Conservation (phyloP, 2,888 invertebrate species). For the Eupeodes luniger region DNA sequence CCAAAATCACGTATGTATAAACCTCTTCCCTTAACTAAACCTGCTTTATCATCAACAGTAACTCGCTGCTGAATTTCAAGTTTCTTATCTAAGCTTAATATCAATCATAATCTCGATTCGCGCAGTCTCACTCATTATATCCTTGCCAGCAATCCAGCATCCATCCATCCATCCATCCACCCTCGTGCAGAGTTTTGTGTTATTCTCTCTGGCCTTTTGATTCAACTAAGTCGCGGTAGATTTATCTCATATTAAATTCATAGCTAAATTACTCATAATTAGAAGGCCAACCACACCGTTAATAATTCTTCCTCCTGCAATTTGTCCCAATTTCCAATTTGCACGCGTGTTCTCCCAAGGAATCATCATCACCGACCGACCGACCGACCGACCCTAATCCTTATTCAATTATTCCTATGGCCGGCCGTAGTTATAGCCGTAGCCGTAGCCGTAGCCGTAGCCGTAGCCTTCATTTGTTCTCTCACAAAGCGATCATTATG, state of each 20-base stretch:
- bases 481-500: background rate
- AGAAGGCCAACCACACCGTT: constrained; percentile 70
- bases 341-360: constrained; percentile 49
- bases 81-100: constrained; percentile 54
- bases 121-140: background rate
- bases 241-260: constrained; percentile 26
- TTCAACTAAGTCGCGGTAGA: background rate
- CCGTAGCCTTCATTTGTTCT: constrained; percentile 3
- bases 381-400: constrained; percentile 33
- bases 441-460: background rate
- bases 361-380: constrained; percentile 19
- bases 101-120: constrained; percentile 22
- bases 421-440: too few species aligned
- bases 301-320: constrained; percentile 59
- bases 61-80: background rate
- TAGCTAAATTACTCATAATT: constrained; percentile 72
- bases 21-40: too few species aligned
- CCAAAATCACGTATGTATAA: too few species aligned
- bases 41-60: background rate
- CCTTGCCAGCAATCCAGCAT: background rate
- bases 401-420: constrained; percentile 39
- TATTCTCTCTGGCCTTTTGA: background rate
- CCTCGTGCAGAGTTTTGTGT: background rate
- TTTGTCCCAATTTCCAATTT: constrained; percentile 74
- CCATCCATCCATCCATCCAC: constrained; percentile 25